Conservation (phyloP, 2,888 invertebrate species). For the Aplocera efformata region DNA sequence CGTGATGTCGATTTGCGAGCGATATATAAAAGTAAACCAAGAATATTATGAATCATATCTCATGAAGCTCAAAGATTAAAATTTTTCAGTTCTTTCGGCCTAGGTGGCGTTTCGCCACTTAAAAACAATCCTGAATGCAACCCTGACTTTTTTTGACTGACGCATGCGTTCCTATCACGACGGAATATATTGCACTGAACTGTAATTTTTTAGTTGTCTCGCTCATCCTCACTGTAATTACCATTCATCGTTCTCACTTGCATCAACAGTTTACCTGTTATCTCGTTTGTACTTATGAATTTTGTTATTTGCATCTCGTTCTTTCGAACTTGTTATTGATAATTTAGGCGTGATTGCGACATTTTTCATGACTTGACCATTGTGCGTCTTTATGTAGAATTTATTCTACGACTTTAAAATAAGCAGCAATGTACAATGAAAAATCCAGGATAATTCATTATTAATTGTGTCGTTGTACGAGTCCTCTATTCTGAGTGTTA, state of each 20-base stretch:
- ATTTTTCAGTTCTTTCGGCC: too few species aligned
- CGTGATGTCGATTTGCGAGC: too few species aligned
- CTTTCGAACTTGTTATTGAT: conserved; percentile 53
- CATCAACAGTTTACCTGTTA: conserved; percentile 49
- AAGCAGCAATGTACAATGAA: conserved; percentile 18
- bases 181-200: conserved; percentile 49
- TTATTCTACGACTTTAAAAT: neutral
- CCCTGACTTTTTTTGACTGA: conserved; percentile 56
- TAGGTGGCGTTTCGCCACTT: too few species aligned
- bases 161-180: conserved; percentile 74
- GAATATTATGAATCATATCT: too few species aligned
- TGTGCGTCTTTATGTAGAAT: conserved; percentile 26
- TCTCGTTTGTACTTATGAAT: conserved; percentile 32
- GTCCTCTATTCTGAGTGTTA: conserved; percentile 27
- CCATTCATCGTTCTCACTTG: conserved; percentile 36
- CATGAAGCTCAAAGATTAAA: too few species aligned
- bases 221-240: conserved; percentile 31
- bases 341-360: conserved; percentile 37
- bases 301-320: conserved; percentile 37
- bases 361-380: conserved; percentile 35
- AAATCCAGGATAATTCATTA: conserved; percentile 5
- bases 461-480: neutral
- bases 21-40: too few species aligned
- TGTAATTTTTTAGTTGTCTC: conserved; percentile 54
- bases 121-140: conserved; percentile 37